Evolutionary conservation across 2,113 vertebrate species (phyloP), one percentile per base, ranked within the genome.

Genomic region (Progne subis): DNA sequence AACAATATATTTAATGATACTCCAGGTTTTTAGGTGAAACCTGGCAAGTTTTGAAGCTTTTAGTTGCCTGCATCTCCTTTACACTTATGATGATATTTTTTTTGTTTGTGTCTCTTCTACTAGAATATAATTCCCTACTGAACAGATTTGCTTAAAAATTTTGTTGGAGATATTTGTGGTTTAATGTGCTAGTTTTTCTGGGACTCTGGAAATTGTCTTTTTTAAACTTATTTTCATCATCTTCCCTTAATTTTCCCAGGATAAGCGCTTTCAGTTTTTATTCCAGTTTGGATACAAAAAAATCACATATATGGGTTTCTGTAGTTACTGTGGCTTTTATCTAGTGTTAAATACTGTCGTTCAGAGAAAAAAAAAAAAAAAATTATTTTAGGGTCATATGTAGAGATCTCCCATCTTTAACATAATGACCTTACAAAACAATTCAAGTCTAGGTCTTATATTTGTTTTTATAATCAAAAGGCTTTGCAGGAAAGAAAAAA

Each of bases 401-500:
- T 72, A 57, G 9, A 78, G 4, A 26, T 43, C 1, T 64, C 21
- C 64, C 11, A 43, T 32, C 15, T 70, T 18, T 44, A 50, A 4
- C 7, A 1, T 6, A 55, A 46, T 24, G 53, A 18, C 53, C 14
- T 79, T 28, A 84, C 5, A 55, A 76, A 94, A 46, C 4, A 63
- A 37, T 47, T 76, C 50, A 80, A 20, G 5, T n/a, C 24, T 44
- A 57, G 17, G 3, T 79, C 5, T 44, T 71, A 4, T 28, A 41
- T 79, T 79, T 88, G 3, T 34, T 82, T 63, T 26, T 61, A 21
- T 29, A 75, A 12, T 19, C 39, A 61, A 61, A 56, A 53, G 8
- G 0, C 1, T 53, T 69, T 53, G 3, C 28, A 39, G 12, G 1
- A 44, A 46, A 31, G 39, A 2, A 5, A 44, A 70, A 52, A 32